Percentiles rank a stretch among this genome's conserved stretches.
These are phyloP conservation scores for Andrena fulva DNA, from an alignment of 2,888 invertebrate species.

Conservation along the genomic window DNA sequence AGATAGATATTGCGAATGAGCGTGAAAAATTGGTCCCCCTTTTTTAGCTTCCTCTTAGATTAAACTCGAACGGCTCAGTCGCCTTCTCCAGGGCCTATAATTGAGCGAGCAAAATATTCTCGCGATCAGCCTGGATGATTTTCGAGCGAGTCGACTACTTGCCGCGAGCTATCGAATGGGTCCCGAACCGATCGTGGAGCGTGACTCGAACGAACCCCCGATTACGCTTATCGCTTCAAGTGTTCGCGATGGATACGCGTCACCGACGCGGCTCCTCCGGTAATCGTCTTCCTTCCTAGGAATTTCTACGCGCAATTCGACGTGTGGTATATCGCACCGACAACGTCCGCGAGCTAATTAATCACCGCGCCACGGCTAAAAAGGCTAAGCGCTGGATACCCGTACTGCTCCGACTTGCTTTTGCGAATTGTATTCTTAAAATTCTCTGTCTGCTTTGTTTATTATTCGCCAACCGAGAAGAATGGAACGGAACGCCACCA, in stretches of 20 bases:
- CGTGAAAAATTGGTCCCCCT: slow-evolving; percentile 80
- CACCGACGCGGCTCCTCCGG: not conserved
- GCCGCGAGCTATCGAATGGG: slow-evolving; percentile 7
- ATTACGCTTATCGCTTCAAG: not conserved
- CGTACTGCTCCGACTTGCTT: slow-evolving; percentile 84
- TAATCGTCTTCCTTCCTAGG: not conserved
- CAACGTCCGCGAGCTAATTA: slow-evolving; percentile 76
- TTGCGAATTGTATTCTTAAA: slow-evolving; percentile 66
- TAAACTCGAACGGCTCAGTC: slow-evolving; percentile 55
- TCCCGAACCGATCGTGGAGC: not conserved
- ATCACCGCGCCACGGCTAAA: slow-evolving; percentile 77
- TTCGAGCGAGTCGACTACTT: not conserved
- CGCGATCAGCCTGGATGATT: slow-evolving; percentile 9
- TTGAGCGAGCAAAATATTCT: slow-evolving; percentile 47
- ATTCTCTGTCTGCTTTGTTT: not conserved
- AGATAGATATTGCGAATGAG: slow-evolving; percentile 58
- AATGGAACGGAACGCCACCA: slow-evolving; percentile 38
- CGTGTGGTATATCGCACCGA: slow-evolving; percentile 53
- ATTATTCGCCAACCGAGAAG: slow-evolving; percentile 51
- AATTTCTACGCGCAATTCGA: slow-evolving; percentile 52
- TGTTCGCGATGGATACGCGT: slow-evolving; percentile 14
- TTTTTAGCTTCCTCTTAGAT: slow-evolving; percentile 66
- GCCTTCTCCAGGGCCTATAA: slow-evolving; percentile 35
- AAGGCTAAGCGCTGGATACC: slow-evolving; percentile 81
- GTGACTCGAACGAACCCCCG: not conserved